These are phyloP conservation scores for Troglohyphantes excavatus DNA, from an alignment of 2,888 invertebrate genomes.

Conservation along the genomic window DNA sequence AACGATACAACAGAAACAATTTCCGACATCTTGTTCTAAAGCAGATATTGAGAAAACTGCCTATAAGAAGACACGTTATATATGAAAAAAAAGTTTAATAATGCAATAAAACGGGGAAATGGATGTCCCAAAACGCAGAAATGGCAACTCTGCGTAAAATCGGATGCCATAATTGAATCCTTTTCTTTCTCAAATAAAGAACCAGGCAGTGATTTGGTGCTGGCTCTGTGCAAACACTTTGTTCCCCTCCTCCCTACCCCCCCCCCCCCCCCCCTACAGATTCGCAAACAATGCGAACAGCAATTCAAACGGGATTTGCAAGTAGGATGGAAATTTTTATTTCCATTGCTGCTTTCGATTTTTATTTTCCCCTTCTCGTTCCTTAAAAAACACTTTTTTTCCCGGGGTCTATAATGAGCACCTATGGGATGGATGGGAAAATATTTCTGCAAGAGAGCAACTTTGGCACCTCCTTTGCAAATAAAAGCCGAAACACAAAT, in stretches of 20 bases:
- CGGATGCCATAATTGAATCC: conserved; percentile 67
- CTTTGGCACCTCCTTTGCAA: conserved; percentile 40
- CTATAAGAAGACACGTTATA: not conserved
- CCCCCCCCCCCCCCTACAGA: not conserved
- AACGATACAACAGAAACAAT: not conserved
- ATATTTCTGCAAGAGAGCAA: conserved; percentile 56
- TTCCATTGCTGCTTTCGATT: not conserved
- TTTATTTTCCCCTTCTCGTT: conserved; percentile 6
- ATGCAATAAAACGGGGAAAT: conserved; percentile 24
- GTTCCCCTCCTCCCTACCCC: not conserved
- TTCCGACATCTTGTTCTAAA: not conserved
- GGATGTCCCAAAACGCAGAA: conserved; percentile 34
- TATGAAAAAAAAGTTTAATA: conserved; percentile 10
- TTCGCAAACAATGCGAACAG: conserved; percentile 62
- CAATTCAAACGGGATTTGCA: not conserved
- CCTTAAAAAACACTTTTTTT: conserved; percentile 36
- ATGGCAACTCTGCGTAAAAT: conserved; percentile 56
- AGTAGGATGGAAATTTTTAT: not conserved
- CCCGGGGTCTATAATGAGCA: conserved; percentile 62
- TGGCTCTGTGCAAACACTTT: conserved; percentile 64
- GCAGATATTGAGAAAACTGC: not conserved
- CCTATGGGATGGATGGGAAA: conserved; percentile 68
- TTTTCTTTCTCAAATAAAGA: conserved; percentile 61
- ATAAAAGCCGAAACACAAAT: conserved; percentile 62
- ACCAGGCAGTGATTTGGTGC: conserved; percentile 51